Evolutionary conservation across 2,797 vertebrate genomes (phyloP).

Genomic region (Etheostoma perlongum): DNA sequence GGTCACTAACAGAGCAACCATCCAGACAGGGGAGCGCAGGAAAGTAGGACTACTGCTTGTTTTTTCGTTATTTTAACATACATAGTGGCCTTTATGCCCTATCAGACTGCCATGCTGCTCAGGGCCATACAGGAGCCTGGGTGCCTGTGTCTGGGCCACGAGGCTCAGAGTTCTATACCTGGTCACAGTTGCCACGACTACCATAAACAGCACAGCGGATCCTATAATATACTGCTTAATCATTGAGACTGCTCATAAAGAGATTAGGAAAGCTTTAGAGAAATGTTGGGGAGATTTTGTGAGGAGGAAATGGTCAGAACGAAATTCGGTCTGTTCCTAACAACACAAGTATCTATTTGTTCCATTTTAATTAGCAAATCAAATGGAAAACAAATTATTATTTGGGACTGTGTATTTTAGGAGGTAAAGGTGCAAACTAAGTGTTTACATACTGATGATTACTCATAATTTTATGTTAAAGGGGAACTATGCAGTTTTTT

Average conservation of each 20-base stretch:
- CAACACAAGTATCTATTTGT: not conserved
- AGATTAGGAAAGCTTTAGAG: constrained; percentile 45
- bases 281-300: not conserved
- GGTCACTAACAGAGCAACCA: constrained; percentile 49
- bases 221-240: constrained; percentile 75
- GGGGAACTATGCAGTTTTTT: too few species aligned
- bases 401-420: too few species aligned
- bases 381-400: not conserved
- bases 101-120: constrained; percentile 72
- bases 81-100: constrained; percentile 66
- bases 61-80: constrained; percentile 66
- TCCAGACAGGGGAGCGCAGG: constrained; percentile 48
- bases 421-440: too few species aligned
- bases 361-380: not conserved
- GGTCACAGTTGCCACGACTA: constrained; percentile 67
- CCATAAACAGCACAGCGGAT: constrained; percentile 73
- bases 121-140: constrained; percentile 53
- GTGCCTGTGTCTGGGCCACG: constrained; percentile 24
- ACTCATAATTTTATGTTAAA: not conserved
- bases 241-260: constrained; percentile 55
- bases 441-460: not conserved
- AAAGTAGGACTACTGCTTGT: constrained; percentile 64
- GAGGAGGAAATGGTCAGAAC: not conserved
- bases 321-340: constrained; percentile 12
- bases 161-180: constrained; percentile 57